phyloP scores from a whole-genome alignment of 2,888 invertebrate species.

The Catocala nupta region DNA sequence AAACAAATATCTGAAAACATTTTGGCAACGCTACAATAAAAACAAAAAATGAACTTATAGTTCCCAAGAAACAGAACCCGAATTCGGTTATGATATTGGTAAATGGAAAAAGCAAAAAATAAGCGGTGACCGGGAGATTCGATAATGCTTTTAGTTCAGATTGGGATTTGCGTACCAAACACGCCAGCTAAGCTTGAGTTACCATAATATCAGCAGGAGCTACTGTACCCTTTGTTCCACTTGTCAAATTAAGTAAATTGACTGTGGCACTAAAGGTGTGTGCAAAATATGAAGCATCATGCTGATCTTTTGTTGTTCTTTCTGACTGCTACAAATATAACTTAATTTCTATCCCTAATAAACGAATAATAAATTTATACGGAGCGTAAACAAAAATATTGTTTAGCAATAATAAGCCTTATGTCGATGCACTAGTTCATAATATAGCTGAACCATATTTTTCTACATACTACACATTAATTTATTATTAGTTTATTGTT shows the following conservation, averaged over 20 bases:
- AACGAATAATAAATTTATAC: too few species aligned
- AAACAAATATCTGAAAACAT: not conserved
- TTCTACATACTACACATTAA: too few species aligned
- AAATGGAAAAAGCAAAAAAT: conserved; percentile 41
- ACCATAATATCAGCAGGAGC: conserved; percentile 42
- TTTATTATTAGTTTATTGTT: too few species aligned
- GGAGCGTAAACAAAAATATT: too few species aligned
- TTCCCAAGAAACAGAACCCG: conserved; percentile 17
- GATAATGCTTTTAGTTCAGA: conserved; percentile 55
- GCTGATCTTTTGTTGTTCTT: conserved; percentile 1
- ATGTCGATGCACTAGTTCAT: too few species aligned
- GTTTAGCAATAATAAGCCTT: too few species aligned
- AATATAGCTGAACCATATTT: too few species aligned
- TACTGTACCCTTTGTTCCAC: conserved; percentile 30
- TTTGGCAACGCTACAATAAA: conserved; percentile 8
- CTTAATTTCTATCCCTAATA: too few species aligned
- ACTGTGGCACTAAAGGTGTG: conserved; percentile 14
- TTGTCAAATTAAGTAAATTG: conserved; percentile 41
- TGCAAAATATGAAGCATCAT: conserved; percentile 11
- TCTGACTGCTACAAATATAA: not conserved
- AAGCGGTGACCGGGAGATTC: conserved; percentile 48
- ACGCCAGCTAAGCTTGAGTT: conserved; percentile 44
- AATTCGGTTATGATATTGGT: conserved; percentile 35
- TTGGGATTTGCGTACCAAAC: conserved; percentile 56
- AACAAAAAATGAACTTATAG: conserved; percentile 12